Base-by-base conservation (phyloP, 2,113 vertebrate genomes). In the Mola mola region DNA sequence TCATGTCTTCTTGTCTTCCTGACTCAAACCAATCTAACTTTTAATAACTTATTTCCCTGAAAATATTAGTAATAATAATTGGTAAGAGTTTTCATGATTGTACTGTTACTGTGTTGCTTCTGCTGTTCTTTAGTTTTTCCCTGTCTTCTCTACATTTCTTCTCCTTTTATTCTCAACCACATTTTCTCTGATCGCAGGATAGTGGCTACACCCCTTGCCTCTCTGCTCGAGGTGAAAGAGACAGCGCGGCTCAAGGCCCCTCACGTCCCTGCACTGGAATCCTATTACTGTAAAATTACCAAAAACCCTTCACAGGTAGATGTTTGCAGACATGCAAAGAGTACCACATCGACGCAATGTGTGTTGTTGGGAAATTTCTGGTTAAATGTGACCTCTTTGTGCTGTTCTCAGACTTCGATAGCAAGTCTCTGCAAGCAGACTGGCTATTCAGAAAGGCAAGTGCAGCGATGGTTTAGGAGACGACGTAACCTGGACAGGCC, bases 401-500 rank as follows among this genome's bases (percentile, higher is more conserved):
- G 29, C 11, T 49, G 6, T 26, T 48, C 21, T 34, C 57, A 93
- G 92, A 81, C 66, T 62, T 88, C 88, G 21, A 37, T 91, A 60
- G 67, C 44, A 41, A 79, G 62, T 31, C 82, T 93, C 50, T 87
- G 87, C 75, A 87, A 89, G 72, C 81, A 88, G 78, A 89, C 85
- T 0, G 90, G 87, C 8, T 78, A 9, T 38, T 84, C 95, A 87
- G 86, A 95, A 92, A 86, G 83, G 91, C 82, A 96, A 90, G 67
- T 96, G 17, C 96, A 98, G 75, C 89, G 93, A 68, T 98, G 97
- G 97, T 98, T 98, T 79, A 92, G 95, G 5, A 92, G 95, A 20
- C 91, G 96, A 29, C 91, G 97, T 73, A 99, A 99, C 87, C 96
- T 96, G 69, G 96, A 98, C 89, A 76, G 97, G 38, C 96, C 97